Conservation (phyloP, 2,888 invertebrate species). For the Cephus nigrinus region DNA sequence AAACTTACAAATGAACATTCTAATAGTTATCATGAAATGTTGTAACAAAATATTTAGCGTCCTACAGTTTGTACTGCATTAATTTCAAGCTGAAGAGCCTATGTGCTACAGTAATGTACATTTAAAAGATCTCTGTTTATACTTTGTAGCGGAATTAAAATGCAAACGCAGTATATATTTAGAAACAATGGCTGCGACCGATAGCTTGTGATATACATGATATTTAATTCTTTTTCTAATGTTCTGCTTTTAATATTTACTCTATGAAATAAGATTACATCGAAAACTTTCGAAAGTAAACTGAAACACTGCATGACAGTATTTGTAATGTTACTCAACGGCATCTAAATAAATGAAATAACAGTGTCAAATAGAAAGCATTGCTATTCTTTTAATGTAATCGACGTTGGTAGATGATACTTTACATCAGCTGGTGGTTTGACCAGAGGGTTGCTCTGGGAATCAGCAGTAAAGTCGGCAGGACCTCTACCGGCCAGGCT, state of each 20-base stretch:
- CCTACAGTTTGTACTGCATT: background rate
- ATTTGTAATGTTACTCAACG: background rate
- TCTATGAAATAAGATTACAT: background rate
- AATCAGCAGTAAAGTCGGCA: too few relatives aligned
- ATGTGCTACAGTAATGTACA: background rate
- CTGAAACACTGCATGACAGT: background rate
- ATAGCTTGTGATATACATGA: background rate
- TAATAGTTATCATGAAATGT: background rate
- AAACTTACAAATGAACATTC: background rate
- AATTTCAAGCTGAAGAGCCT: background rate
- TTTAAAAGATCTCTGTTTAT: background rate
- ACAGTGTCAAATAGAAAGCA: background rate
- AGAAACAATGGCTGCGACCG: background rate
- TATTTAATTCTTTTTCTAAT: slow-evolving; percentile 1
- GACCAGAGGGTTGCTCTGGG: too few relatives aligned
- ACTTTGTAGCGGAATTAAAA: background rate
- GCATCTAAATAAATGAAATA: background rate
- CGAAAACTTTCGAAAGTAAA: background rate
- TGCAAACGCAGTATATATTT: background rate
- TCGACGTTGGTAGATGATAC: background rate
- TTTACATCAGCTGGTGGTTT: too few relatives aligned
- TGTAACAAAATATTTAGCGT: background rate
- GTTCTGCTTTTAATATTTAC: background rate
- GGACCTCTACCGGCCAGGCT: too few relatives aligned
- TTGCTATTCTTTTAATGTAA: background rate